Evolutionary conservation across 2,113 vertebrate genomes (phyloP), one percentile per base, ranked within the genome.

Genomic region (Malurus elegans): DNA sequence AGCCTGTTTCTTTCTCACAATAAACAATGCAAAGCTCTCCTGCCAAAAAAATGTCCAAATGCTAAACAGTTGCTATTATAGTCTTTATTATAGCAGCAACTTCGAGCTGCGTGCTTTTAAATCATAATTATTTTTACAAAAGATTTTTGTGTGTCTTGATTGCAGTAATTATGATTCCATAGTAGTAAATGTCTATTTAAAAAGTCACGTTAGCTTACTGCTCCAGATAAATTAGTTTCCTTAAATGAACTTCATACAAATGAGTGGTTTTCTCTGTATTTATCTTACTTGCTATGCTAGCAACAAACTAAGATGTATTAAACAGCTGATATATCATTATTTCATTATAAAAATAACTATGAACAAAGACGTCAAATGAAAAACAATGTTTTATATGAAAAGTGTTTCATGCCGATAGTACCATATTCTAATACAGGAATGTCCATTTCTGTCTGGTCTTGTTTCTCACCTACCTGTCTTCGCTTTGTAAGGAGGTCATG

Each of bases 31-130:
- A 91, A 92, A 94, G 93, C 91, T 47, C 54, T 95, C 90, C 95
- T 98, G 98, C 98, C 98, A 98, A 98, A 98, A 97, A 98, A 97
- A 95, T 97, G 97, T 98, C 97, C 96, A 94, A 98, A 98, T 90
- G 96, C 38, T 95, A 97, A 98, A 96, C 93, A 97, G 98, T 98
- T 97, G 88, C 97, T 97, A 96, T 97, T 98, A 98, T 94, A 97
- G 95, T 97, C 93, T 84, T 97, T 96, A 97, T 95, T 97, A 93
- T 96, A 97, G 95, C 90, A 97, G 93, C 95, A 97, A 98, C 92
- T 97, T 97, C 92, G 94, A 97, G 92, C 80, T 94, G 75, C 50
- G 28, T 91, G 91, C 89, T 96, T 97, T 98, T 97, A 98, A 97
- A 97, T 97, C 86, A 96, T 90, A 97, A 97, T 98, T 96, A 95